Evolutionary conservation across 2,113 vertebrate species (phyloP).

Genomic region (Bettongia penicillata): DNA sequence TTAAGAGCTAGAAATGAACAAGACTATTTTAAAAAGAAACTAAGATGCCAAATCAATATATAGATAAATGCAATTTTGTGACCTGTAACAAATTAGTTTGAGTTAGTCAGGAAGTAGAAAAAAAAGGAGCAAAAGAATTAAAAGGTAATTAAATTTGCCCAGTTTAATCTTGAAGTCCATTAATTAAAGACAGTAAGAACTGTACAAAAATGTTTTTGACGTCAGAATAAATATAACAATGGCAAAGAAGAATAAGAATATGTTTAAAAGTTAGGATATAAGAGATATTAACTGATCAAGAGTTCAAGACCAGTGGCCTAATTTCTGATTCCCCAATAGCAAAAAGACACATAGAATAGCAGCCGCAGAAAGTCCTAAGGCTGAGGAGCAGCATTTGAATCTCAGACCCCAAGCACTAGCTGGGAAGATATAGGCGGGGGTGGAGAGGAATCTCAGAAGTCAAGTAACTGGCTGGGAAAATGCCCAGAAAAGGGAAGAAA

Average conservation of each 20-base stretch:
- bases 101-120: neutral
- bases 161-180: neutral
- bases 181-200: neutral
- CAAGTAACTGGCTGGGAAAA: too few species aligned
- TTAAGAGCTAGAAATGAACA: neutral
- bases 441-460: too few species aligned
- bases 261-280: neutral
- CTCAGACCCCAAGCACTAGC: too few species aligned
- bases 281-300: neutral
- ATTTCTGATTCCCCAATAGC: neutral
- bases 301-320: too few species aligned
- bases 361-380: too few species aligned
- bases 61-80: neutral
- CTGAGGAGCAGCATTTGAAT: too few species aligned
- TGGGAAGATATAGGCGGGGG: too few species aligned
- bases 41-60: neutral
- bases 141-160: neutral
- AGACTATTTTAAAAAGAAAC: neutral
- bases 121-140: neutral
- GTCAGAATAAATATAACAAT: neutral
- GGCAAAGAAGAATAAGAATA: neutral
- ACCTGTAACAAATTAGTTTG: neutral
- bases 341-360: too few species aligned
- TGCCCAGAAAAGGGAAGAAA: too few species aligned
- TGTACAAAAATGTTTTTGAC: neutral